phyloP scores from a whole-genome alignment of 2,113 vertebrate species.

The Dipodomys stephensi region DNA sequence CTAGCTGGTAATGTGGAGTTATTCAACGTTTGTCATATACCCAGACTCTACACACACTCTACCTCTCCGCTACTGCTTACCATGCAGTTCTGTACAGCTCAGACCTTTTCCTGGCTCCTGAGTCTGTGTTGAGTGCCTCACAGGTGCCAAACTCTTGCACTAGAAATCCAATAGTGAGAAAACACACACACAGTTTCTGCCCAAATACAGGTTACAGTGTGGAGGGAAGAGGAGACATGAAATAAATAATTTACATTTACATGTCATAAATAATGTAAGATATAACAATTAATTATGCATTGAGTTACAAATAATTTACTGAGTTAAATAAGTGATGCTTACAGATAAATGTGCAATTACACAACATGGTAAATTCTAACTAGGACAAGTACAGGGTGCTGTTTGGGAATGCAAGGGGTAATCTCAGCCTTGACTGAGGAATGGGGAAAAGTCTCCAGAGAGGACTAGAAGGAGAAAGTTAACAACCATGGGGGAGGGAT shows the following conservation, averaged over 20 bases:
- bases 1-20: not conserved
- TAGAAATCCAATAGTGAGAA: not conserved
- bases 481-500: too few species aligned
- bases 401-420: not conserved
- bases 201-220: not conserved
- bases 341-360: not conserved
- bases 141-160: not conserved
- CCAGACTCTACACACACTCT: not conserved
- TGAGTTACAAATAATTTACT: conserved; percentile 1
- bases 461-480: not conserved
- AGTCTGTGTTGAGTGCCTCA: not conserved
- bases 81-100: not conserved
- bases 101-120: not conserved
- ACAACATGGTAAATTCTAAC: not conserved
- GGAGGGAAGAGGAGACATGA: not conserved
- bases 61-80: not conserved
- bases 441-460: not conserved
- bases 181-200: not conserved
- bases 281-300: not conserved
- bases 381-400: not conserved
- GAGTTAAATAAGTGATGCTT: not conserved
- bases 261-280: not conserved
- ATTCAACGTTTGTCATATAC: not conserved
- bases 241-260: conserved; percentile 1
- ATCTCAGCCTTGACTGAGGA: not conserved